Base-by-base conservation (phyloP, 2,888 invertebrate genomes). In the Pachliopta kotzebuea region DNA sequence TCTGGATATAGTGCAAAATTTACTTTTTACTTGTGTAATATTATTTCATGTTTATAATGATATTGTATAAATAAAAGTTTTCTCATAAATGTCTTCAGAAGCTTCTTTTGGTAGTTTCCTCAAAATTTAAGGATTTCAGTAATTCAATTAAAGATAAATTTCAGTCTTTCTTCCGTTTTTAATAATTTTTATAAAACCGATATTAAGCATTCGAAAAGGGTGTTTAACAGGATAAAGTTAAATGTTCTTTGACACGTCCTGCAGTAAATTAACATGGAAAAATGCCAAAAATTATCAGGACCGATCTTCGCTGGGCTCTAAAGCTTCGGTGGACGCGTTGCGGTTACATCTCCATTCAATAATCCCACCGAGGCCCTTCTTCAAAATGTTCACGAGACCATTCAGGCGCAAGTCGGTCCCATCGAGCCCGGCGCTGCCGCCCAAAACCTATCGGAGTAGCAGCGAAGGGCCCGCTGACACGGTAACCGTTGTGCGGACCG, bases 361-460 rank as follows among this genome's bases (percentile, higher is more conserved):
- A 76, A 84, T 92, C 72, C 93, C 93, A 55, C 92, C 92, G 78
- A 85, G 88, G 81, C 92, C 93, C 72, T 92, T 95, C 85, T 94
- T 94, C 81, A 93, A 93, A 83, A 87, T 95, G 77, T 92, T 95
- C 73, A 91, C 93, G 70, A 92, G 94, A 75, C 95, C 95, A 52
- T 95, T 95, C 83, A 90, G 94, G 70, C 93, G 95, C 84, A 94
- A 94, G 85, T 94, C 94, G 49, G 94, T 92, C 29, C 94, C 94
- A 8, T 93, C 94, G 67, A 94, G 94, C 70, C 94, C 94, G 2
- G 92, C 94, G 54, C 87, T 94, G 62, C 93, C 94, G 6, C 93
- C 93, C 56, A 92, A 93, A 76, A 87, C 86, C 4, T 87, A 80
- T 73, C 74, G 92, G 59, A 88, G 92, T 73, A 90, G 90, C 83